Conservation (phyloP, 2,888 invertebrate species). For the Allygus modestus region DNA sequence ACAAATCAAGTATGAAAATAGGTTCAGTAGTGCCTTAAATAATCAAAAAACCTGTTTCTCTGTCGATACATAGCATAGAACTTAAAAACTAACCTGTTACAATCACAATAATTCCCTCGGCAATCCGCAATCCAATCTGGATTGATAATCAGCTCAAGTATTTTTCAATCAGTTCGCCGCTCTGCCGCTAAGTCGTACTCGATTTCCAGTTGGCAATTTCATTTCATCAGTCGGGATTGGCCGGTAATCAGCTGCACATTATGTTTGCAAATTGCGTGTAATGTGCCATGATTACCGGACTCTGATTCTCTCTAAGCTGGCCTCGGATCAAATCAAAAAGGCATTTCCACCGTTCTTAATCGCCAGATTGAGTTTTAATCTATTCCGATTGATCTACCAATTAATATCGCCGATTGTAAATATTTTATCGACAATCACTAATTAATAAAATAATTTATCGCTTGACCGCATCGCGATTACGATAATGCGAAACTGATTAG, state of each 20-base stretch:
- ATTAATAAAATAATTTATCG: slow-evolving; percentile 50
- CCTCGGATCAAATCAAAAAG: slow-evolving; percentile 59
- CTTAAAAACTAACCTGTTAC: background rate
- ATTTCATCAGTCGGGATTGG: slow-evolving; percentile 60
- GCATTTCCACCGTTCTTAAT: slow-evolving; percentile 59
- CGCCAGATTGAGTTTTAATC: slow-evolving; percentile 32
- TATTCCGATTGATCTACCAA: slow-evolving; percentile 45
- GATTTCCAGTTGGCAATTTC: slow-evolving; percentile 62
- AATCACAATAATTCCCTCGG: too few relatives aligned
- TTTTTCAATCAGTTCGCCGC: background rate
- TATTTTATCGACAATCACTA: slow-evolving; percentile 37
- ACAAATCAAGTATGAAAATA: too few relatives aligned
- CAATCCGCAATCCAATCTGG: too few relatives aligned
- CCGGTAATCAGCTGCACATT: slow-evolving; percentile 51
- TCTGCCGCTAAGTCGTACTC: slow-evolving; percentile 25
- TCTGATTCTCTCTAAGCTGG: slow-evolving; percentile 40
- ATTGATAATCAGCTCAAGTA: too few relatives aligned
- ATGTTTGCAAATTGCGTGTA: slow-evolving; percentile 61
- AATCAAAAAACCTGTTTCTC: background rate
- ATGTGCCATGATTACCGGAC: slow-evolving; percentile 55
- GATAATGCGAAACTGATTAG: background rate
- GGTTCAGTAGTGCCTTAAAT: too few relatives aligned
- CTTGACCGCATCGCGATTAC: background rate
- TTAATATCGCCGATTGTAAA: slow-evolving; percentile 37
- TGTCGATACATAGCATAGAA: slow-evolving; percentile 12